Evolutionary conservation across 92 coral and sea anemone species (phyloP), one percentile per base, ranked within the genome.

Genomic region (Siderastrea radians): DNA sequence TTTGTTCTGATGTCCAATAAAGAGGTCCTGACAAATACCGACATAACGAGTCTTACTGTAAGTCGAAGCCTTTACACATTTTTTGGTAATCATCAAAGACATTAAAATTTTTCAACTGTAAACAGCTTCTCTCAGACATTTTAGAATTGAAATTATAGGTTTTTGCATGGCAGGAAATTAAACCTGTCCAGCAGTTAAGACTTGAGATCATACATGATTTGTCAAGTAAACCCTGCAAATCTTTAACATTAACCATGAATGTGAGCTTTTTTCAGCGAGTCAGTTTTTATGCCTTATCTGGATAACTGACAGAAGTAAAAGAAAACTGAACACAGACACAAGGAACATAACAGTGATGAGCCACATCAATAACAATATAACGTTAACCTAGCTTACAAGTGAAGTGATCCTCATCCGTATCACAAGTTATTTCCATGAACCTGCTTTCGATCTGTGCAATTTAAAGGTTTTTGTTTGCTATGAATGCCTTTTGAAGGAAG

Each of bases 381-480:
- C 71, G 69, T 59, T 46, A 69, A 78, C 43, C 13, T 57, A 58
- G 84, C 92, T 89, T 68, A 89, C 92, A 89, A 80, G 4, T 84
- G 88, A 10, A 26, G 84, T 57, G 19, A 89, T 59, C 19, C 38
- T 89, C 85, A 2, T 89, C 92, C 92, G 84, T 89, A 11, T 68
- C 60, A 10, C 13, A 6, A 49, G 61, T 2, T 12, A 17, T 55
- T 59, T 43, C 62, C 78, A 49, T 51, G 14, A 43, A 47, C 11
- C 75, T 10, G 49, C 74, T 38, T 67, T 43, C 51, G 44, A 10
- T 15, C 11, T 4, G 69, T 49, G 52, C 43, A 62, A 15, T 26
- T 26, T 26, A 26, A 26, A 16, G 7, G 16, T 70, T 50, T 26
- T 26, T 26, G 60, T 46, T 4, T 51, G 62, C 38, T 49, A 6